phyloP scores from a whole-genome alignment of 2,797 vertebrate species.

The Cirrhinus mrigala region DNA sequence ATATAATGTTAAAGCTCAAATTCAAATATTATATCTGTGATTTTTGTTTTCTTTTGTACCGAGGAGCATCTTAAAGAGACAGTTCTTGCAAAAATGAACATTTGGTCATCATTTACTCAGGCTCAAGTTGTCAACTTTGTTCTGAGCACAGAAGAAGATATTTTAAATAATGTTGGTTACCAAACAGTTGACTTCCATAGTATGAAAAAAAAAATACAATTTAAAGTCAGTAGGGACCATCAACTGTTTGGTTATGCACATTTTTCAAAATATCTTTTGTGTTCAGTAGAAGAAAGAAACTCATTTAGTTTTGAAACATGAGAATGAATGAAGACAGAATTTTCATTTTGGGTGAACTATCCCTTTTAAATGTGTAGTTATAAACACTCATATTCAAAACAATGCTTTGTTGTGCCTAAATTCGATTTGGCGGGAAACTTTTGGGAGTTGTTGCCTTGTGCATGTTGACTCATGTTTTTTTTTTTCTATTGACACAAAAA shows the following conservation, averaged over 20 bases:
- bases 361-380: background rate
- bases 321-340: background rate
- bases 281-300: background rate
- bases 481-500: background rate
- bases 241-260: background rate
- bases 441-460: background rate
- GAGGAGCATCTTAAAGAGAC: background rate
- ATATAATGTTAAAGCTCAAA: background rate
- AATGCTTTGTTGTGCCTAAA: background rate
- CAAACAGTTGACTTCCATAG: no score
- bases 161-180: no score
- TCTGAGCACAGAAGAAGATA: no score
- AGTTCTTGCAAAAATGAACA: background rate
- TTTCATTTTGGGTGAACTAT: background rate
- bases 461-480: conserved; percentile 6
- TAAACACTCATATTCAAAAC: background rate
- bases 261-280: background rate
- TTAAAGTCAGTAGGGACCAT: background rate
- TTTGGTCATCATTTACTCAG: no score
- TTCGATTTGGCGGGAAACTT: background rate
- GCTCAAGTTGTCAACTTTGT: no score
- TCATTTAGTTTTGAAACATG: background rate
- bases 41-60: background rate
- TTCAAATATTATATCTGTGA: background rate
- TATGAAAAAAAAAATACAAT: no score